Percentiles rank a stretch among this genome's conserved stretches.
Conservation (phyloP, 2,888 invertebrate species). For the Clistopyga incitator region DNA sequence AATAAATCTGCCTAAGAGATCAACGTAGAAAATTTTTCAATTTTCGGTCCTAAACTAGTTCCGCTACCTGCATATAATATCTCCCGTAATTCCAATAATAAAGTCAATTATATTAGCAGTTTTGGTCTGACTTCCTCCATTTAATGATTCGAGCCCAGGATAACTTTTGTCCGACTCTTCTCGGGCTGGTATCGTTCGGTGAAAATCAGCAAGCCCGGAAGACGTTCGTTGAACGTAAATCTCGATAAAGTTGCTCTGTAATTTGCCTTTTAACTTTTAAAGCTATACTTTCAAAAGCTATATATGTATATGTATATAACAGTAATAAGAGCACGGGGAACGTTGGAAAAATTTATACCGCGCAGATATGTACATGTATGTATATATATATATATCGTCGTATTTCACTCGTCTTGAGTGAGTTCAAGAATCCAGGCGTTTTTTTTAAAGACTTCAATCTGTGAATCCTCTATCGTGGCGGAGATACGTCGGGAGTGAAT, state of each 20-base stretch:
- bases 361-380: no score
- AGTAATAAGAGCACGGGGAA: neutral
- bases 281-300: neutral
- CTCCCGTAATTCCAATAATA: no score
- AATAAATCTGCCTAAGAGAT: no score
- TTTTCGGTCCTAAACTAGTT: no score
- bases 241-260: neutral
- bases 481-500: slow-evolving; percentile 12
- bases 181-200: neutral
- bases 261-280: slow-evolving; percentile 10
- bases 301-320: neutral
- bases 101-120: no score
- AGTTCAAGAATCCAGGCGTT: slow-evolving; percentile 31
- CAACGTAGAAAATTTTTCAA: no score
- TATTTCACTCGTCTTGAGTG: slow-evolving; percentile 10
- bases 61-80: no score
- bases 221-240: neutral
- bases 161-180: neutral
- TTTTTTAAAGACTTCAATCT: slow-evolving; percentile 31
- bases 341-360: neutral
- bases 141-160: no score
- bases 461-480: slow-evolving; percentile 9
- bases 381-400: slow-evolving; percentile 17
- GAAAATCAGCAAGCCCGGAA: slow-evolving; percentile 43
- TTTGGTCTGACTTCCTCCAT: neutral